Base-by-base conservation (phyloP, 2,797 vertebrate species). In the Adrianichthys oophorus region DNA sequence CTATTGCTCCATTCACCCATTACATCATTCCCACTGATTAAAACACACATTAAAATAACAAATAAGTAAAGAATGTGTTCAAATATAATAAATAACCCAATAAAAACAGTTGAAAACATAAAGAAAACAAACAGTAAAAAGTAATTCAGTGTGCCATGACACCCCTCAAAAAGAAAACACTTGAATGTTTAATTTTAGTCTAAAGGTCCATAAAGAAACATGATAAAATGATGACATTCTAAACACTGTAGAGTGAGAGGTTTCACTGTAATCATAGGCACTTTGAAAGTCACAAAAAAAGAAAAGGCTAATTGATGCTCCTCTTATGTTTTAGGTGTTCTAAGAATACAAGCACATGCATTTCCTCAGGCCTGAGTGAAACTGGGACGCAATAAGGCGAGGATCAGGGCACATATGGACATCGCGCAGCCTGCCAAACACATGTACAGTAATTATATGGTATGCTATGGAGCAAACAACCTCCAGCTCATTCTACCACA, bases 281-380 rank as follows among this genome's bases (percentile, higher is more conserved):
- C 29, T 44, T 21, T n/a, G 41, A 26, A 4, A 13, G 16, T 24
- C 7, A 7, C 48, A 57, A 65, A 62, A 43, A 70, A 54, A 59
- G 23, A 72, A 62, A 59, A 7, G 43, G 49, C 59, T 41, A 72
- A 80, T 60, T 70, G 61, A 70, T 64, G 52, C 45, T 16, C 46
- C 55, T 67, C 24, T 71, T n/a, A 49, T 63, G 49, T 41, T 62
- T 16, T 18, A 6, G 58, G 41, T 5, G 50, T 41, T 60, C 44
- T 44, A 37, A 75, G 37, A 24, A 50, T 49, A 5, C 56, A 68
- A 50, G 49, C 62, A 53, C 55, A 48, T 32, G 41, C 16, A 23
- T 70, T 14, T 56, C 68, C 49, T 65, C 23, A 12, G 62, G 70
- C 77, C 61, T 48, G 74, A 26, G 56, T 32, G 53, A 55, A 60